phyloP scores from a whole-genome alignment of 92 coral and sea anemone species.

The Paragorgia papillata region DNA sequence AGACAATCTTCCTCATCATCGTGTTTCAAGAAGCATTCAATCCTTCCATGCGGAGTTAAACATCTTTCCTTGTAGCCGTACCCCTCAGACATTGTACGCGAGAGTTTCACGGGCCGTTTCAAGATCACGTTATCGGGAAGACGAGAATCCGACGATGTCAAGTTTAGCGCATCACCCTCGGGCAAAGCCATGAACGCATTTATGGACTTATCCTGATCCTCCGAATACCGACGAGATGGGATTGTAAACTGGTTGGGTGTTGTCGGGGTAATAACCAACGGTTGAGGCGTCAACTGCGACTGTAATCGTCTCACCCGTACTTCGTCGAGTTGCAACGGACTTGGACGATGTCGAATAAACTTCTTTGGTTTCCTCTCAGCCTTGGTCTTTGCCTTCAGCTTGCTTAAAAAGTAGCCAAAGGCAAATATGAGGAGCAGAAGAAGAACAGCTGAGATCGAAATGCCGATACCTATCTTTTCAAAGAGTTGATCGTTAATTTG shows the following conservation, averaged over 20 bases:
- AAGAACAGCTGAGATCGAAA: neutral
- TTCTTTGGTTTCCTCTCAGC: neutral
- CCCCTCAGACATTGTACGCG: constrained; percentile 30
- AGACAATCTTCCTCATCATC: constrained; percentile 20
- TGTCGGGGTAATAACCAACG: constrained; percentile 23
- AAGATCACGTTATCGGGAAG: neutral
- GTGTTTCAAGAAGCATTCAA: constrained; percentile 28
- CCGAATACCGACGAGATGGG: constrained; percentile 5
- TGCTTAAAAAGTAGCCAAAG: neutral
- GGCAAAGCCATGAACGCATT: neutral
- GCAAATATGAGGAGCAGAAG: neutral
- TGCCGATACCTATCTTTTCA: no score
- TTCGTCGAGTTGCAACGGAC: constrained; percentile 26
- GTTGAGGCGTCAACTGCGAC: constrained; percentile 22
- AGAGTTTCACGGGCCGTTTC: neutral
- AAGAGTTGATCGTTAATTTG: no score
- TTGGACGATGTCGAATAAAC: constrained; percentile 17
- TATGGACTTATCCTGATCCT: constrained; percentile 6
- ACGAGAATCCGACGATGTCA: neutral
- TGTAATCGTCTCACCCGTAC: constrained; percentile 16
- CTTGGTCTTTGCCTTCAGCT: neutral
- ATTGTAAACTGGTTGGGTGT: constrained; percentile 37
- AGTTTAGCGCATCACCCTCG: neutral
- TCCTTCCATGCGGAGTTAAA: constrained; percentile 24
- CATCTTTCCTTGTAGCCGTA: neutral